Evolutionary conservation across 2,888 invertebrate species (phyloP), one percentile per base, ranked within the genome.

Genomic region (Anthophora plumipes): DNA sequence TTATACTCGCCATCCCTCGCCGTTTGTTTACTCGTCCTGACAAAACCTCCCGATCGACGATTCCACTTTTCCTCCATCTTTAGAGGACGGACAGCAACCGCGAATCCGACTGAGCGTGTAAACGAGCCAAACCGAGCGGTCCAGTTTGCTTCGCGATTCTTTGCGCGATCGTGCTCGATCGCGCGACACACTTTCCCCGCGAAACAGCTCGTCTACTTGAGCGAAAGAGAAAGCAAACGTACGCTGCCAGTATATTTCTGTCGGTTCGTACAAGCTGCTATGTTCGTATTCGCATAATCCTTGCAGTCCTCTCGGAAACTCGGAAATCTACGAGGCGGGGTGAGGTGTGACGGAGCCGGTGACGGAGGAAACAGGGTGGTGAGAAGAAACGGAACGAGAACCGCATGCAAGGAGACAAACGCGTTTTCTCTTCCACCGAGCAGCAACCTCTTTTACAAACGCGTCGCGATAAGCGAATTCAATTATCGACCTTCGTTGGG

Each of bases 401-500:
- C n/a, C n/a, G n/a, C n/a, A n/a, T n/a, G n/a, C n/a, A n/a, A n/a
- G 14, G 20, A 41, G 39, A 12, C 37, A 11, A 22, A 41, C 41
- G 46, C 25, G 39, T 67, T 69, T 72, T 60, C 48, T 70, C 67
- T 31, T 39, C 59, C 55, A 55, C 67, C 61, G 48, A 61, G 48
- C 48, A 48, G 31, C 25, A 46, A 37, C 39, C 43, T 43, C 31
- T 59, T 25, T 22, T 60, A 31, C 70, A 63, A 63, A 54, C 66
- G 39, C 43, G 68, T 59, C 59, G 20, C 72, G 57, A 64, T 74
- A 61, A 73, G 67, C 63, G 64, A 74, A 76, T 85, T 78, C 78
- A 84, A 82, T 82, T 78, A 84, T 43, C 59, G 39, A n/a, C 60
- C 78, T 77, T 79, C 78, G 78, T 77, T 76, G 71, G 67, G 71